Base-by-base conservation (phyloP, 2,797 vertebrate genomes). In the Pangasius krempfi region DNA sequence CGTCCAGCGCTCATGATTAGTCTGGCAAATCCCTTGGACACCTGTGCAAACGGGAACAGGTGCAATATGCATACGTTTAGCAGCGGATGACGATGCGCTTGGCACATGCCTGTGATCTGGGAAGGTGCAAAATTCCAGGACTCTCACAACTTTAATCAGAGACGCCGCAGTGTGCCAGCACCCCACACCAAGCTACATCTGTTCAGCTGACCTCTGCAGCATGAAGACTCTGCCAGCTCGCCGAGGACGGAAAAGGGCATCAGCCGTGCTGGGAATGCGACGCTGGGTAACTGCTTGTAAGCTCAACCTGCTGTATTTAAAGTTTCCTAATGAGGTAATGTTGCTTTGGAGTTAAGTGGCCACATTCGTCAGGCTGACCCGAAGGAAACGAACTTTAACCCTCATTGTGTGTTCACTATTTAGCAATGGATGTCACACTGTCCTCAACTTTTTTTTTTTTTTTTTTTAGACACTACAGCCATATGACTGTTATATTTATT, bases 121-220 rank as follows among this genome's bases (percentile, higher is more conserved):
- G 91, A 87, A 88, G 85, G 64, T 70, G 73, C 86, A 80, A 86
- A 91, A 89, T 86, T 91, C 89, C 91, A 92, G 89, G 84, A 90
- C 87, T 85, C 88, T 90, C 86, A 79, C 88, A 88, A 91, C 90
- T 92, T 92, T 91, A 92, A 93, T 92, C 90, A 92, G 87, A 80
- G 89, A 66, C 80, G 40, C 56, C 6, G 54, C 84, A 40, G 88
- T 68, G 73, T 89, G 90, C 92, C 91, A 91, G 89, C 80, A 81
- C 90, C 86, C 84, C 90, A 88, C 60, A 83, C 92, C 91, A 89
- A 73, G 90, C 89, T 91, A 90, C 93, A 93, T 92, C 93, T 92
- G 93, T 90, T 93, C 87, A 66, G 73, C 90, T 90, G 92, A 92
- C 90, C 88, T 89, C 88, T 86, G 87, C 89, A 70, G 80, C 22